Evolutionary conservation across 1,140 invertebrate species (phyloP).

Genomic region (Littorina saxatilis): DNA sequence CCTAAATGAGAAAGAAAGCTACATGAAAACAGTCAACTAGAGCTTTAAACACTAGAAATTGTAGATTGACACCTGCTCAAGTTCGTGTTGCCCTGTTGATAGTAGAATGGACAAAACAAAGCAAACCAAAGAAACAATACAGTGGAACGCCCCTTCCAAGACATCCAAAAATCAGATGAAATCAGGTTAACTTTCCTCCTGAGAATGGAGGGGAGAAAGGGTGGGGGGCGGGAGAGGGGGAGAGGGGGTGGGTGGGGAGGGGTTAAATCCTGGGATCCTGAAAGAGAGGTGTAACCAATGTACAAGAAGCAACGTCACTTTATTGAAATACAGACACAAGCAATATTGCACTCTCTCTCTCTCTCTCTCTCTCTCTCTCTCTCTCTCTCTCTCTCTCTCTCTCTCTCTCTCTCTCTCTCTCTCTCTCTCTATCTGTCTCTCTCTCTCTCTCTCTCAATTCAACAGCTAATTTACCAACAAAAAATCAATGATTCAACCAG

Average conservation of each 20-base stretch:
- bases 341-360: neutral
- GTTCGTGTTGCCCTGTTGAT: too few species aligned
- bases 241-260: neutral
- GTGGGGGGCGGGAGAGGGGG: neutral
- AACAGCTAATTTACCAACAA: too few species aligned
- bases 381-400: neutral
- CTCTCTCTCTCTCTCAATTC: too few species aligned
- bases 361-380: constrained; percentile 2
- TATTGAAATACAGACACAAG: neutral
- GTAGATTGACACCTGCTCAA: too few species aligned
- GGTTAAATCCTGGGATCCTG: neutral
- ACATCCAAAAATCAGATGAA: neutral
- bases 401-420: neutral
- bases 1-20: too few species aligned
- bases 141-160: too few species aligned
- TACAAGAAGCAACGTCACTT: neutral
- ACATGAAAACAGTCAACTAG: too few species aligned
- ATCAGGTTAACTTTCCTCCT: too few species aligned
- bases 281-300: neutral
- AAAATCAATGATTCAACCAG: neutral
- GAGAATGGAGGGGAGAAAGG: neutral
- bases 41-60: too few species aligned
- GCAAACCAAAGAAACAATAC: too few species aligned
- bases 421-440: too few species aligned
- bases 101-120: too few species aligned